Evolutionary conservation across 2,797 vertebrate genomes (phyloP), one percentile per base, ranked within the genome.

Genomic region (Megalops cyprinoides): DNA sequence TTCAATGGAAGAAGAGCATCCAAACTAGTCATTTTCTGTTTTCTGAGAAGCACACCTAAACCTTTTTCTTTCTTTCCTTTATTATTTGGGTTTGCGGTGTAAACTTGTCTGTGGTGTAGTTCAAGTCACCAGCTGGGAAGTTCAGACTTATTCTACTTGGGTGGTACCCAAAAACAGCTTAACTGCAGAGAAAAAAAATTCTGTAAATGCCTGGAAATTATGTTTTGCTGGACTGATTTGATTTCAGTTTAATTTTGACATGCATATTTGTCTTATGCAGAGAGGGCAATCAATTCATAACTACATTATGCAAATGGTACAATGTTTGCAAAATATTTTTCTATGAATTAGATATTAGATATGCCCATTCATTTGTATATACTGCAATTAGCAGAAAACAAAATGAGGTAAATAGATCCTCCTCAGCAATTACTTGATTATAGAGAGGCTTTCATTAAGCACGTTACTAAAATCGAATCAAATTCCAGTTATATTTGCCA

Each of bases 371-470:
- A 58, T 49, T 77, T 78, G 79, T 74, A n/a, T n/a, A n/a, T n/a
- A 18, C 56, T 81, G 55, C 77, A 83, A 83, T 80, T 76, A 83
- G 23, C 60, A 76, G 69, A 62, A 67, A 53, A 65, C 71, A 62
- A 67, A 53, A 65, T 74, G 37, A 42, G 37, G 77, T 51, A 75
- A 62, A 48, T 56, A 42, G n/a, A 79, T 82, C 60, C 39, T 75
- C 71, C 34, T 65, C 77, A 75, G 46, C 76, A 77, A 81, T 81
- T 76, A 76, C 56, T 75, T 62, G 44, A 73, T 83, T 51, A 79
- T 77, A 77, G 51, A 56, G 37, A 75, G 34, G 55, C 79, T 37
- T 78, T 81, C 79, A 77, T 58, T 34, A 60, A 82, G 73, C 75
- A 74, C 79, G 74, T 56, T 60, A 62, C 56, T 71, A 65, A 31